phyloP scores from a whole-genome alignment of 2,888 invertebrate species.

The Machimus atricapillus region DNA sequence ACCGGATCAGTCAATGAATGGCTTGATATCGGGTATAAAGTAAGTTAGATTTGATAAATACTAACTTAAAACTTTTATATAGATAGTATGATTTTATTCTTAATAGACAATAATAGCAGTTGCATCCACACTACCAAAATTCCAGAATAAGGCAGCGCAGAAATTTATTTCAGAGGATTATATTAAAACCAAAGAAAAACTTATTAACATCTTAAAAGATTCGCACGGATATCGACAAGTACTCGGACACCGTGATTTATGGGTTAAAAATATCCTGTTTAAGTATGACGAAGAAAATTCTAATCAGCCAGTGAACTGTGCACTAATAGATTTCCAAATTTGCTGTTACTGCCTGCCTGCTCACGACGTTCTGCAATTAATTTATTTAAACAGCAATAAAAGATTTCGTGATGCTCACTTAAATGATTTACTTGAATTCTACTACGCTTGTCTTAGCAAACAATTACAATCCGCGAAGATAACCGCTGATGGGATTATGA shows the following conservation, averaged over 20 bases:
- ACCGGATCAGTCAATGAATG: conserved; percentile 1
- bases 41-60: background rate
- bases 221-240: conserved; percentile 61
- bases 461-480: conserved; percentile 51
- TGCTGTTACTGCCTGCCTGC: conserved; percentile 66
- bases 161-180: conserved; percentile 52
- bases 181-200: conserved; percentile 49
- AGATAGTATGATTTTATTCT: background rate
- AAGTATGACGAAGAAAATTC: conserved; percentile 54
- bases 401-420: conserved; percentile 57
- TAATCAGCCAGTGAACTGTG: conserved; percentile 54
- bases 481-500: conserved; percentile 52
- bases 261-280: conserved; percentile 60
- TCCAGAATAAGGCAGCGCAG: conserved; percentile 50
- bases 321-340: conserved; percentile 67
- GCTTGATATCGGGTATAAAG: conserved; percentile 35
- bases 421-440: conserved; percentile 60
- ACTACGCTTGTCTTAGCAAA: conserved; percentile 56
- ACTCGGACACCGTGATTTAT: conserved; percentile 61
- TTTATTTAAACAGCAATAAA: conserved; percentile 62
- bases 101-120: background rate
- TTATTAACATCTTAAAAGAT: conserved; percentile 52
- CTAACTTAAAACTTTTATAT: background rate
- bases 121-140: conserved; percentile 48
- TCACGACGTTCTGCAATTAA: conserved; percentile 64